Evolutionary conservation across 2,888 invertebrate genomes (phyloP).

Genomic region (Neuroscelio doddi): DNA sequence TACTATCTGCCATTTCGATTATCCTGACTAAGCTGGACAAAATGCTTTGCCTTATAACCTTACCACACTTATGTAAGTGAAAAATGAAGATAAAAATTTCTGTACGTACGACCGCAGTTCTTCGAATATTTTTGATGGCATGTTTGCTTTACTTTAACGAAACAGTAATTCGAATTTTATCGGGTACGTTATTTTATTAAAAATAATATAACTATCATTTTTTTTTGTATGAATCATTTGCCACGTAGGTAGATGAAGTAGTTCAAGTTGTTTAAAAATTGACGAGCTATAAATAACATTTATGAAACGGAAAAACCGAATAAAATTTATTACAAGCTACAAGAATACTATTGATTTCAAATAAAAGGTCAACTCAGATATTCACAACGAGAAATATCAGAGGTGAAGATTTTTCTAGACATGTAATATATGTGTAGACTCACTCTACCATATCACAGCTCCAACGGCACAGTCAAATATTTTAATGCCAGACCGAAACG

Average conservation of each 20-base stretch:
- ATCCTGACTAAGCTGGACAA: constrained; percentile 30
- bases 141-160: not conserved
- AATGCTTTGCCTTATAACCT: constrained; percentile 26
- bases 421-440: constrained; percentile 39
- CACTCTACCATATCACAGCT: constrained; percentile 32
- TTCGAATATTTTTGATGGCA: not conserved
- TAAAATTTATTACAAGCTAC: no score
- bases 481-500: constrained; percentile 56
- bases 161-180: not conserved
- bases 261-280: no score
- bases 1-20: constrained; percentile 33
- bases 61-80: constrained; percentile 8
- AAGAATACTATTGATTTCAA: constrained; percentile 15
- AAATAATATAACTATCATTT: no score
- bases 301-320: no score
- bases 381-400: constrained; percentile 31
- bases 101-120: no score
- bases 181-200: not conserved
- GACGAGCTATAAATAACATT: no score
- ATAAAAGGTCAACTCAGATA: constrained; percentile 16
- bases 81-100: not conserved
- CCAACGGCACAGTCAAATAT: constrained; percentile 54
- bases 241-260: no score
- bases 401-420: constrained; percentile 38
- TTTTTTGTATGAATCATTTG: no score